phyloP scores from a whole-genome alignment of 2,888 invertebrate genomes.

The Priocnemis perturbator region DNA sequence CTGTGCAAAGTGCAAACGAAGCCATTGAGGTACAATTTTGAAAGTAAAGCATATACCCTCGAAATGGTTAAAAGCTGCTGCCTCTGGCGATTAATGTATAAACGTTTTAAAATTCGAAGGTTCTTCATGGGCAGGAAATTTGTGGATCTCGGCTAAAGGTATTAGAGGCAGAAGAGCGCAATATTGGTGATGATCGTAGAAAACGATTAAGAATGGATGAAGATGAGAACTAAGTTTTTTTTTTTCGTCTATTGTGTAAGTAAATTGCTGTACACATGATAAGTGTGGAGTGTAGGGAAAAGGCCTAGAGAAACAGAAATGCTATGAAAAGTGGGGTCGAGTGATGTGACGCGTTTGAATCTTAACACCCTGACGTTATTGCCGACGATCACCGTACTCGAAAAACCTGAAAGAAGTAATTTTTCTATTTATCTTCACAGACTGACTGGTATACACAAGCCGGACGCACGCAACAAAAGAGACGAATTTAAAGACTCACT shows the following conservation, averaged over 20 bases:
- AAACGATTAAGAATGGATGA: conserved; percentile 73
- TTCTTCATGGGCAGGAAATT: conserved; percentile 90
- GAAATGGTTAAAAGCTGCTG: neutral
- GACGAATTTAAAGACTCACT: conserved; percentile 75
- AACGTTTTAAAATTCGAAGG: conserved; percentile 58
- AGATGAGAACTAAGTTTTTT: conserved; percentile 68
- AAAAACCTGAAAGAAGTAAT: conserved; percentile 67
- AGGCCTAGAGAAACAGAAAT: conserved; percentile 19
- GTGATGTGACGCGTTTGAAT: conserved; percentile 29
- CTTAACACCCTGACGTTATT: conserved; percentile 56
- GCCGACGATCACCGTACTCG: conserved; percentile 48
- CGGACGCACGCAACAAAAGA: conserved; percentile 75
- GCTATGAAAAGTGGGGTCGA: conserved; percentile 9
- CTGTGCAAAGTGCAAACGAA: conserved; percentile 83
- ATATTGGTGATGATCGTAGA: conserved; percentile 71
- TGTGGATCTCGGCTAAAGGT: conserved; percentile 92
- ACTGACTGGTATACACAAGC: conserved; percentile 76
- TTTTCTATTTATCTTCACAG: conserved; percentile 75
- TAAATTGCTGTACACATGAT: conserved; percentile 51
- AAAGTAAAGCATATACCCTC: neutral
- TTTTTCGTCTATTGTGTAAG: conserved; percentile 67
- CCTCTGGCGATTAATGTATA: conserved; percentile 4
- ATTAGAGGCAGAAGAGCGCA: conserved; percentile 89
- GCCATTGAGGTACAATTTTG: conserved; percentile 81
- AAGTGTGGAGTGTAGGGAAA: conserved; percentile 35